Base-by-base conservation (phyloP, 1,140 invertebrate species). In the Octopus bimaculoides region DNA sequence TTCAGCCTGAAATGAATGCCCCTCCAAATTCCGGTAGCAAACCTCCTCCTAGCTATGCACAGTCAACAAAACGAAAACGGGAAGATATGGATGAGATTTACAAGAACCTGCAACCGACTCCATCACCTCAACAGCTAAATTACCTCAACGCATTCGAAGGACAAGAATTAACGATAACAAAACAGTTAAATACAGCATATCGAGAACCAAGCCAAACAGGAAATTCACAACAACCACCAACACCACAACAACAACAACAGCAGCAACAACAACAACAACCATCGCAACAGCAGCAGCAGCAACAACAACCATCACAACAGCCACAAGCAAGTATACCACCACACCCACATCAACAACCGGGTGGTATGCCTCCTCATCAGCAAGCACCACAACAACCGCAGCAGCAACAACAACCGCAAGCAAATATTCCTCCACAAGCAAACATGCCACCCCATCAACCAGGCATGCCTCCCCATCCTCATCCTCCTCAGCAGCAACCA, bases 141-240 rank as follows among this genome's bases (percentile, higher is more conserved):
- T 98, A 97, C 92, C 92, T 97, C 81, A 97, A 96, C 92, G 94
- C 96, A 80, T 97, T 98, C 91, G 96, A 98, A 92, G 96, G 96
- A 75, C 96, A 98, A 92, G 97, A 98, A 92, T 91, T 98, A 82
- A 97, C 96, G 78, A 98, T 98, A 90, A 96, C 97, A 89, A 98
- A 97, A 90, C 96, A 98, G 91, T 95, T 96, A 20, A 98, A 98
- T 89, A 82, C 88, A 76, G 88, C 89, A 77, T 89, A 88, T 86
- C 88, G 87, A 82, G 89, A 89, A 79, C 82, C 84, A 41, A 83
- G 78, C 77, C 79, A 81, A 66, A 79, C 80, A 41, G 78, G 61
- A 69, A 80, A 66, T 75, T 78, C 4, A 61, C 77, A 9, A 71
- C 78, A 5, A 73, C 41, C 54, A 74, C 75, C 10, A 79, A 77